A percentile compares a stretch with the other conserved stretches of the same genome.
Evolutionary conservation across 2,113 vertebrate genomes (phyloP).

Genomic region (Puntigrus tetrazona): DNA sequence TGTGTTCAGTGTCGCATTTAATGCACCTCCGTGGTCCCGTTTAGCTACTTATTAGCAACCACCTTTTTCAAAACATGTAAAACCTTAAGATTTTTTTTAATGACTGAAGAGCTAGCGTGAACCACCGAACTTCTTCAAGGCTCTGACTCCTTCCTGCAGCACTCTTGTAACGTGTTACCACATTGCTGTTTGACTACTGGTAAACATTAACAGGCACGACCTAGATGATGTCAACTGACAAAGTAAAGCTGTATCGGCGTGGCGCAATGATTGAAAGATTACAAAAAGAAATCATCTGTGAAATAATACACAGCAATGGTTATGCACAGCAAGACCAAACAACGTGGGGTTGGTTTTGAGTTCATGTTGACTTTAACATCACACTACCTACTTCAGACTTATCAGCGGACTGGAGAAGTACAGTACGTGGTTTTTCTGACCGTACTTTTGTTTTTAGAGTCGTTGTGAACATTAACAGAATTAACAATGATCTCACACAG

Average conservation of each 20-base stretch:
- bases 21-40: background rate
- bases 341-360: background rate
- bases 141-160: background rate
- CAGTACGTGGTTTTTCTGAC: background rate
- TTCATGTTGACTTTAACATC: background rate
- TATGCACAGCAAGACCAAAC: background rate
- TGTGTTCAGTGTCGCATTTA: background rate
- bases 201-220: background rate
- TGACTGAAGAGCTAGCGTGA: background rate
- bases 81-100: background rate
- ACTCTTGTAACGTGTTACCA: background rate
- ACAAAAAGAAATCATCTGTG: background rate
- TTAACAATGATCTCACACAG: background rate
- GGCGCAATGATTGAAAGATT: background rate
- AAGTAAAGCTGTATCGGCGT: background rate
- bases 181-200: background rate
- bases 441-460: background rate
- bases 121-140: background rate
- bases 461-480: background rate
- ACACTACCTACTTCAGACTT: background rate
- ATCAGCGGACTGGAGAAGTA: background rate
- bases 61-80: background rate
- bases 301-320: background rate
- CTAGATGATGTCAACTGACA: background rate
- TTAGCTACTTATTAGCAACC: background rate